phyloP scores from a whole-genome alignment of 2,888 invertebrate genomes.

The Tenthredo notha region DNA sequence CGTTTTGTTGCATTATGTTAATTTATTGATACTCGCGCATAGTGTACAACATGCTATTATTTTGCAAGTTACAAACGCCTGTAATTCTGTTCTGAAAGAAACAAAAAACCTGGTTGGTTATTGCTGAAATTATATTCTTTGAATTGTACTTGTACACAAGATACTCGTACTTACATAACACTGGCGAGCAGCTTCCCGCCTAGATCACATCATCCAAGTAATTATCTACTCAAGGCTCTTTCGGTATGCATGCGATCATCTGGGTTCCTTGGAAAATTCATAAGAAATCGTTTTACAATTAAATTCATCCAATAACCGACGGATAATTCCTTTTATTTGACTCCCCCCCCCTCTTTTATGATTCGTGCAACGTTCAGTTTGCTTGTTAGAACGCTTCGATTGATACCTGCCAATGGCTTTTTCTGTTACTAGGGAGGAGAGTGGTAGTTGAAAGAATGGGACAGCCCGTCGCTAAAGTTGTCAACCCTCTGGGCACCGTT shows the following conservation, averaged over 20 bases:
- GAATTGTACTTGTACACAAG: neutral
- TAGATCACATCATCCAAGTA: neutral
- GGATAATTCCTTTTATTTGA: conserved; percentile 28
- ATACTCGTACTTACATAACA: conserved; percentile 5
- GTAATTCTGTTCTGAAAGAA: neutral
- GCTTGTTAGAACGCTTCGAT: conserved; percentile 60
- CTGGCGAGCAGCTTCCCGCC: neutral
- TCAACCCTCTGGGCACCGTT: conserved; percentile 89
- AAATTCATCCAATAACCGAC: neutral
- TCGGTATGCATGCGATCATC: conserved; percentile 39
- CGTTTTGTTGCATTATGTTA: neutral
- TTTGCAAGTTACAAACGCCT: neutral
- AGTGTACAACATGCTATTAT: neutral
- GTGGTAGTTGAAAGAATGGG: conserved; percentile 79
- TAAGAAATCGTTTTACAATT: conserved; percentile 5
- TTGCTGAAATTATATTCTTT: neutral
- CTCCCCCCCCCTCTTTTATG: conserved; percentile 29
- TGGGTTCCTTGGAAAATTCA: conserved; percentile 8
- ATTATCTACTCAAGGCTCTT: neutral
- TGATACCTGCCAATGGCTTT: conserved; percentile 91
- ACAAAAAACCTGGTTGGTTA: neutral
- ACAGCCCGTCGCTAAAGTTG: conserved; percentile 84
- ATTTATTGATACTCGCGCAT: neutral
- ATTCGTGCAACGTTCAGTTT: conserved; percentile 45
- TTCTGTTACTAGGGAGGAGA: conserved; percentile 87